Evolutionary conservation across 2,888 invertebrate species (phyloP).

Genomic region (Allacma fusca): DNA sequence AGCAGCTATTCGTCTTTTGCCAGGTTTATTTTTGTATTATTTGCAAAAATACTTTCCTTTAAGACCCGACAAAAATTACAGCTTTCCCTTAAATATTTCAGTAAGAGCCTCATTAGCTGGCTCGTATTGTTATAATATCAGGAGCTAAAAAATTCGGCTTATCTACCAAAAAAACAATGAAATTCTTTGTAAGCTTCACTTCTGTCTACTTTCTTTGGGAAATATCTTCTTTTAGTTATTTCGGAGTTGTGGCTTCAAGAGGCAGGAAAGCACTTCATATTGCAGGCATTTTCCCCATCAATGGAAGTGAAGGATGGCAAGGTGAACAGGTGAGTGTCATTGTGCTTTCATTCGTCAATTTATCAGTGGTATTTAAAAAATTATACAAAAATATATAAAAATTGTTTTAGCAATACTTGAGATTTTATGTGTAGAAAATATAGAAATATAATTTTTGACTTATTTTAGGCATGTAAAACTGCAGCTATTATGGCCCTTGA

Average conservation of each 20-base stretch:
- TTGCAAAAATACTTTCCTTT: too few species aligned
- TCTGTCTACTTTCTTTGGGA: not conserved
- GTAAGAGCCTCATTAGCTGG: too few species aligned
- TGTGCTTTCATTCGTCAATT: not conserved
- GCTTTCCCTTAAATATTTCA: too few species aligned
- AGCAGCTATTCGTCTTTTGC: not conserved
- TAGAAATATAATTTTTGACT: too few species aligned
- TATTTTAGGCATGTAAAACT: constrained; percentile 85
- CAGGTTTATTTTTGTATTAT: too few species aligned
- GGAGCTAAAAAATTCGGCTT: not conserved
- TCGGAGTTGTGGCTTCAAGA: not conserved
- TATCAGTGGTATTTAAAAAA: not conserved
- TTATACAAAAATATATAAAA: too few species aligned
- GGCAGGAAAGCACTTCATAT: constrained; percentile 74
- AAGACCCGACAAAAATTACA: too few species aligned
- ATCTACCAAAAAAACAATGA: not conserved
- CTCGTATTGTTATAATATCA: too few species aligned
- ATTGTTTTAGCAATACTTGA: too few species aligned
- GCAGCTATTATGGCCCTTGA: constrained; percentile 95
- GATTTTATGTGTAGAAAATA: too few species aligned
- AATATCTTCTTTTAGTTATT: not conserved
- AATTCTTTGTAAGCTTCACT: not conserved
- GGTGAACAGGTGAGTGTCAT: constrained; percentile 73
- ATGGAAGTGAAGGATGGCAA: constrained; percentile 90
- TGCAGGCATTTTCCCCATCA: constrained; percentile 98